These are phyloP conservation scores for Planococcus citri DNA, from an alignment of 1,140 invertebrate species.

Conservation along the genomic window DNA sequence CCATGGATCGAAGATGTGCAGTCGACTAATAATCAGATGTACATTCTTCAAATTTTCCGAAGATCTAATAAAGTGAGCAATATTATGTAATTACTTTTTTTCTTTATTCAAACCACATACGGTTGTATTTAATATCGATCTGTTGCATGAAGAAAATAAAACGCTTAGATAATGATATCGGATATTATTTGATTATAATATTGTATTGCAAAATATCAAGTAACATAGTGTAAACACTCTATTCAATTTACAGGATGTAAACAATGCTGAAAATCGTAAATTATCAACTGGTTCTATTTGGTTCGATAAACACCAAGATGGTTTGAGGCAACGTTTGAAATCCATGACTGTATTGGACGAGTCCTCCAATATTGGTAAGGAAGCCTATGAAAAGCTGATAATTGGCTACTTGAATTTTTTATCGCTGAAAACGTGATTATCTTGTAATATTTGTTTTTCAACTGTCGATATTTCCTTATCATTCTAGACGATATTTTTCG, in stretches of 20 bases:
- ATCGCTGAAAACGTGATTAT: too few relatives aligned
- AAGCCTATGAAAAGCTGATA: too few relatives aligned
- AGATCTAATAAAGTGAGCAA: neutral
- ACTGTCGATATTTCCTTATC: neutral
- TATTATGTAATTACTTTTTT: neutral
- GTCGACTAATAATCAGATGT: neutral
- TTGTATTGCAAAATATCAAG: too few relatives aligned
- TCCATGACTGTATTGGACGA: neutral
- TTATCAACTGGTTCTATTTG: constrained; percentile 8
- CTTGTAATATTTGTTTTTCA: neutral
- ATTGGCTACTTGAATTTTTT: too few relatives aligned
- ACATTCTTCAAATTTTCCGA: constrained; percentile 1
- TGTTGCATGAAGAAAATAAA: too few relatives aligned
- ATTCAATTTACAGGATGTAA: neutral
- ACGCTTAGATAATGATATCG: too few relatives aligned
- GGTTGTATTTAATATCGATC: too few relatives aligned
- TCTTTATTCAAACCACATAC: neutral
- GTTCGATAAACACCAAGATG: neutral
- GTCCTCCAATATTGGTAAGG: neutral
- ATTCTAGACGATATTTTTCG: constrained; percentile 3
- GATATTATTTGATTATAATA: too few relatives aligned
- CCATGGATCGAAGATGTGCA: constrained; percentile 13
- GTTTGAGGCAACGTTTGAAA: constrained; percentile 10
- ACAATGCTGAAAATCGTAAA: neutral
- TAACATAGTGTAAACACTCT: too few relatives aligned